Evolutionary conservation across 2,113 vertebrate species (phyloP), one percentile per base, ranked within the genome.

Genomic region (Gymnobelideus leadbeateri): DNA sequence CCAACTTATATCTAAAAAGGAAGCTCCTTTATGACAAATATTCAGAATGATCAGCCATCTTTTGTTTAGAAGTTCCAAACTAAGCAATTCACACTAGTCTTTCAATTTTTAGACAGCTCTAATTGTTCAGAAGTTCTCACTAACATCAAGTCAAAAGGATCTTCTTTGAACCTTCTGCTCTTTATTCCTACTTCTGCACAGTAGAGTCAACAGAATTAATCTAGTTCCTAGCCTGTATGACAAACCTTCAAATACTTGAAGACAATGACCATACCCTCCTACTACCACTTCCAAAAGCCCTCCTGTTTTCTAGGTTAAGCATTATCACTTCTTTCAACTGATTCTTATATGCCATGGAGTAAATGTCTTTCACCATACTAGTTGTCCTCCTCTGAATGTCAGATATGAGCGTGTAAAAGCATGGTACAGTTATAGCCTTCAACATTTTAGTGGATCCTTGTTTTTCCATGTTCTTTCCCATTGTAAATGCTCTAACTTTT

Each of bases 71-170:
- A 51, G 7, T 8, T 51, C 51, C 51, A 51, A 51, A 51, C 8
- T 51, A 51, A 8, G 51, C 51, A 51, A 12, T 12, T 51, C 51
- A 51, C 51, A 51, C 51, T 51, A 51, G 84, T 92, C 84, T 96
- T 94, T 91, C 93, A 84, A 95, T 93, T 90, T 49, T 89, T 91
- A 92, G 51, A 37, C 84, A 94, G 92, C 93, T 91, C 8, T 43
- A 84, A 37, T 92, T 51, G 52, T 94, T 97, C 91, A 47, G 90
- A 94, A 96, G 47, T 49, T 49, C 4, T 49, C 47, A 2, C 47
- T 49, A 49, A 4, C 47, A 49, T 49, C 47, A 49, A 49, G 52
- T 91, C 31, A 25, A 95, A 93, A 94, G 49, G 23, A 91, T 49
- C 84, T 94, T 53, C 21, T 51, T 43, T 19, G 3, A 46, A 94